Evolutionary conservation across 37 sponge, comb jelly and placozoan genomes (phyloP), one percentile per base, ranked within the genome.

Genomic region (Sycon ciliatum): DNA sequence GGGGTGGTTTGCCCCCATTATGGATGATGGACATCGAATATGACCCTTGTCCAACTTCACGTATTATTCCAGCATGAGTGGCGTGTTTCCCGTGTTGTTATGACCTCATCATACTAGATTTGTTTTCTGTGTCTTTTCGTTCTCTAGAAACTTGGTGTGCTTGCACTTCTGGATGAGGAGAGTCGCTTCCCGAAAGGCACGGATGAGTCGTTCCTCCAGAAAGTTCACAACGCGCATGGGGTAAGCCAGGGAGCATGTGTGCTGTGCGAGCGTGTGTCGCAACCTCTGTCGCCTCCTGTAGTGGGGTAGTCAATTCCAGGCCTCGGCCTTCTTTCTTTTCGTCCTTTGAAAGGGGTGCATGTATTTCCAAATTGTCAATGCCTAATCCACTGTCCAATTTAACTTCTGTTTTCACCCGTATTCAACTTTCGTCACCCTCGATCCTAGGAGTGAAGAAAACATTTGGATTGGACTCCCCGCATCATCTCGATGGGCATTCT

Each of bases 171-270:
- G 64, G 87, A 96, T 57, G 99, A 96, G 68, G 99, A 96, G 85
- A 96, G 99, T 64, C 55, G 89, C 36, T 92, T 96, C 66, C 99
- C 99, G 3, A 96, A 96, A 33, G 99, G 93, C 7, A 92, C 93
- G 28, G 99, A 96, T 67, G 71, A 86, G 58, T 89, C 83, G 22
- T 72, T 96, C 42, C 81, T 92, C 56, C 85, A 83, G 38, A 96
- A 96, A 38, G 80, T 96, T n/a, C 93, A 96, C 67, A 56, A 36
- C 3, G 74, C 80, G n/a, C 91, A 84, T 76, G 82, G 84, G 55
- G 87, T 86, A 75, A 18, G 70, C 33, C 3, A n/a, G 39, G 68
- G 1, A n/a, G 16, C 1, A n/a, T 3, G 4, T 30, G 67, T 3
- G 34, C n/a, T 1, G 0, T 32, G 73, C 1, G 73, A 3, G 57